Percentiles rank a stretch among this genome's conserved stretches.
Evolutionary conservation across 2,888 invertebrate species (phyloP).

Genomic region (Phorcus lineatus): DNA sequence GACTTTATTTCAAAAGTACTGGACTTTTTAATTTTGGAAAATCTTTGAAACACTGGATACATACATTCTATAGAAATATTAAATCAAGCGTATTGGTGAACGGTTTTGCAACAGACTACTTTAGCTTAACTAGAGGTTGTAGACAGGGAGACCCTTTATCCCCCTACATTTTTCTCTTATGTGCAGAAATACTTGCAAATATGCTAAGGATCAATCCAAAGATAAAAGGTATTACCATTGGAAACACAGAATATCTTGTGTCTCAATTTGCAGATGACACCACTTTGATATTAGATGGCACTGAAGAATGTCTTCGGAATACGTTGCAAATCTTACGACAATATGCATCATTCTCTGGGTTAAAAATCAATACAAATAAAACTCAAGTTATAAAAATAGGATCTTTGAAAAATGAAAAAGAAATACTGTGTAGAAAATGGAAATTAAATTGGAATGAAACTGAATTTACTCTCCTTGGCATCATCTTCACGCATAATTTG

Average conservation of each 20-base stretch:
- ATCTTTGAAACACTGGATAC: not conserved
- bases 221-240: conserved; percentile 19
- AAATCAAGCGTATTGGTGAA: not conserved
- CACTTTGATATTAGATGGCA: conserved; percentile 24
- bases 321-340: not conserved
- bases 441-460: not conserved
- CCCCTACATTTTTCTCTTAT: not conserved
- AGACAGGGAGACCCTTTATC: conserved; percentile 28
- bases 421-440: not conserved
- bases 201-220: conserved; percentile 13
- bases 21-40: not conserved
- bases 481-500: not conserved
- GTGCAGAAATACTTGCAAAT: conserved; percentile 22
- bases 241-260: not conserved
- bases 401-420: not conserved
- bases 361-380: conserved; percentile 12
- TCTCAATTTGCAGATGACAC: conserved; percentile 30
- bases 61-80: not conserved
- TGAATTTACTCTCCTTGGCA: not conserved
- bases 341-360: conserved; percentile 14
- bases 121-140: conserved; percentile 8
- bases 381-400: conserved; percentile 19
- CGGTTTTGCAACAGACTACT: not conserved
- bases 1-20: not conserved
- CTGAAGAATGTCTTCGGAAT: conserved; percentile 8